A percentile compares a stretch with the other conserved stretches of the same genome.
Evolutionary conservation across 35 echinoderm and acorn worm species (phyloP).

Genomic region (Strongylocentrotus purpuratus): DNA sequence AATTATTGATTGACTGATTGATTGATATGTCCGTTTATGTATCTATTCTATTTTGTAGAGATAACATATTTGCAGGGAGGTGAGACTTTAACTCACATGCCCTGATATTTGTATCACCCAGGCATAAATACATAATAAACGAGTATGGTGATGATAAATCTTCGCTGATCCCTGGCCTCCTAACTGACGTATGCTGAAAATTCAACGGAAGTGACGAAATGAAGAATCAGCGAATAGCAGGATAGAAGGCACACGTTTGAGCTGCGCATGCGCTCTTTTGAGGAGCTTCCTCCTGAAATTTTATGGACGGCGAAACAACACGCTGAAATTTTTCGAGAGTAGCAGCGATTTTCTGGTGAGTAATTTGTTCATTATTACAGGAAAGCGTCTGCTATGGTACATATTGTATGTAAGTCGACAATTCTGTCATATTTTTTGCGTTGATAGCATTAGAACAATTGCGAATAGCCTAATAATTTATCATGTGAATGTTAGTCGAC

Average conservation of each 20-base stretch:
- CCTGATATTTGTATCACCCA: too few species aligned
- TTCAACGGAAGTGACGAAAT: constrained; percentile 25
- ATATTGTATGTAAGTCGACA: background rate
- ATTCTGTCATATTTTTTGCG: background rate
- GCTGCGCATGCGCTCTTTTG: constrained; percentile 21
- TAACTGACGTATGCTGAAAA: background rate
- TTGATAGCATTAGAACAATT: background rate
- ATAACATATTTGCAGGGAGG: too few species aligned
- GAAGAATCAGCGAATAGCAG: background rate
- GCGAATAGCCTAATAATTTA: background rate
- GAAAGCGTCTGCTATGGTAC: constrained; percentile 28
- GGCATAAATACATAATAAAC: too few species aligned
- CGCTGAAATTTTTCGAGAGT: background rate
- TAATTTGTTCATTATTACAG: background rate
- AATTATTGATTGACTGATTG: too few species aligned
- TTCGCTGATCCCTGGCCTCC: background rate
- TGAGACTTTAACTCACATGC: too few species aligned
- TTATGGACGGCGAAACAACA: background rate
- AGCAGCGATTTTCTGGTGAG: constrained; percentile 37
- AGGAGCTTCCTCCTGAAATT: background rate
- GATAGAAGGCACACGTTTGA: background rate
- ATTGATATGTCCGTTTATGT: too few species aligned
- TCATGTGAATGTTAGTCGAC: background rate
- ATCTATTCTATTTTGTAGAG: too few species aligned
- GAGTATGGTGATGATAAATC: background rate